A percentile compares a stretch with the other conserved stretches of the same genome.
These are phyloP conservation scores for Temnopleurus reevesii DNA, from an alignment of 53 echinoderm and acorn worm species.

Conservation along the genomic window DNA sequence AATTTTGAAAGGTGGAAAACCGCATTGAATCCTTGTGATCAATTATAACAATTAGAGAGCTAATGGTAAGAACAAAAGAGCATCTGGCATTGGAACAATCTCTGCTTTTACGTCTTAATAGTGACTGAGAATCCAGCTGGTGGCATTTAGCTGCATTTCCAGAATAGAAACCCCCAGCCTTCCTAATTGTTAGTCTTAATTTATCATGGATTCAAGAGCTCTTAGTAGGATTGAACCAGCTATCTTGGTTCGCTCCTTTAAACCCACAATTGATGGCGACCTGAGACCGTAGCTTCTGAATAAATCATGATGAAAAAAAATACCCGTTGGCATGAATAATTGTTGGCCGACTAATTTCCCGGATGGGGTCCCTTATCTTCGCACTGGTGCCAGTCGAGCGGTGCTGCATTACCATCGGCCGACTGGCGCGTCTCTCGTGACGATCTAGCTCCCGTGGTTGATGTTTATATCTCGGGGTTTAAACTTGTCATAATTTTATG, in stretches of 20 bases:
- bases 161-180: not conserved
- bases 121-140: not conserved
- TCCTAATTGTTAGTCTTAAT: constrained; percentile 10
- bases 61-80: not conserved
- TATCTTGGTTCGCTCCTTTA: not conserved
- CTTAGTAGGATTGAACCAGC: not conserved
- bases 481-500: constrained; percentile 22
- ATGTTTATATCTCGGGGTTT: constrained; percentile 13
- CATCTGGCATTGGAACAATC: constrained; percentile 29
- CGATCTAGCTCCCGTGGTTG: not conserved
- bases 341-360: constrained; percentile 49
- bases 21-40: no score
- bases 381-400: constrained; percentile 9
- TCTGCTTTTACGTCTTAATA: constrained; percentile 13
- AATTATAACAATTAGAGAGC: not conserved
- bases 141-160: not conserved
- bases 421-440: not conserved
- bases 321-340: constrained; percentile 52
- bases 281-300: constrained; percentile 24
- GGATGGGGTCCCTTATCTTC: constrained; percentile 30
- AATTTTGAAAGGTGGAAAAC: no score
- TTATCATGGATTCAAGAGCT: not conserved
- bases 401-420: not conserved
- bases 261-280: constrained; percentile 2
- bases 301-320: constrained; percentile 40